These are phyloP conservation scores for Brachynemurus nebulosus DNA, from an alignment of 2,888 invertebrate species.

Conservation along the genomic window DNA sequence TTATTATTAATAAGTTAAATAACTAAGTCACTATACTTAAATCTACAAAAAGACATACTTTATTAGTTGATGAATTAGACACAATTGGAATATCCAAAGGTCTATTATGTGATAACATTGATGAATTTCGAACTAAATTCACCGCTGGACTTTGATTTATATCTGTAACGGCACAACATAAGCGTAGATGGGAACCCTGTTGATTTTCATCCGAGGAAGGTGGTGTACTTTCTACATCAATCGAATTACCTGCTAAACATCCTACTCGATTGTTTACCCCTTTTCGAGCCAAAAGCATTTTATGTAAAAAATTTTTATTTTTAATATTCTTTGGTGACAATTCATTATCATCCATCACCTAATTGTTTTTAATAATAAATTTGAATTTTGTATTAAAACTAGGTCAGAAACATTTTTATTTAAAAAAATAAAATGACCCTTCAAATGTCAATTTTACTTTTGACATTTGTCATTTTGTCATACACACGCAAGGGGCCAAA, in stretches of 20 bases:
- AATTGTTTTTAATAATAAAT: not conserved
- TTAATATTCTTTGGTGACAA: slow-evolving; percentile 4
- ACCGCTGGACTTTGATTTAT: slow-evolving; percentile 6
- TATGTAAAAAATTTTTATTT: slow-evolving; percentile 8
- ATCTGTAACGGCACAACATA: slow-evolving; percentile 10
- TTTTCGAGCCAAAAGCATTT: slow-evolving; percentile 6
- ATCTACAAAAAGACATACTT: too few relatives aligned
- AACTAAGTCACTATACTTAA: too few relatives aligned
- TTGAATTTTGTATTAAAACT: not conserved
- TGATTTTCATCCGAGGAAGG: not conserved
- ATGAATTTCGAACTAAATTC: slow-evolving; percentile 9
- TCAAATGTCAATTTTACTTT: too few relatives aligned
- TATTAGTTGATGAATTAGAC: not conserved
- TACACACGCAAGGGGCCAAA: too few relatives aligned
- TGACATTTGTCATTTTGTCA: not conserved
- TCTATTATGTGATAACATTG: slow-evolving; percentile 25
- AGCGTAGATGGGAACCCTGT: slow-evolving; percentile 6
- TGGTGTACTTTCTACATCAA: not conserved
- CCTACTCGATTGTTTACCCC: slow-evolving; percentile 9
- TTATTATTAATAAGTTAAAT: not conserved
- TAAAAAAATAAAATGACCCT: too few relatives aligned
- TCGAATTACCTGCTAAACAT: slow-evolving; percentile 6
- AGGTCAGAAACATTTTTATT: too few relatives aligned
- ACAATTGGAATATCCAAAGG: slow-evolving; percentile 21
- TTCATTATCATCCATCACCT: slow-evolving; percentile 9